Percentiles rank a stretch among this genome's conserved stretches.
Evolutionary conservation across 2,888 invertebrate genomes (phyloP).

Genomic region (Pristionchus fissidentatus): DNA sequence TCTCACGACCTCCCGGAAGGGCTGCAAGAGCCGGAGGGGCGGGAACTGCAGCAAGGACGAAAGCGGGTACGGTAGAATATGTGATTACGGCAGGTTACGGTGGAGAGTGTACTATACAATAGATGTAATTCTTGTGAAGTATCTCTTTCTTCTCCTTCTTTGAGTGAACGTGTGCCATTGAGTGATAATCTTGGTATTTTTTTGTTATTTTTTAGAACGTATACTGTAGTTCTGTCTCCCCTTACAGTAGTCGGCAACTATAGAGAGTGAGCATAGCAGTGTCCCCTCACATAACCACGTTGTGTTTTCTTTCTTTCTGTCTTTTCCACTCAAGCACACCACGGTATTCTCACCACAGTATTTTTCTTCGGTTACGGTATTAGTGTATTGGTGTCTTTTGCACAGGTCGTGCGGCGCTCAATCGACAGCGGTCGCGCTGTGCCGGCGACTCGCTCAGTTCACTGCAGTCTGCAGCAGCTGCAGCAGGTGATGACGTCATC

Average conservation of each 20-base stretch:
- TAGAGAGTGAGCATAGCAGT: too few relatives aligned
- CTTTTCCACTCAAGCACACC: too few relatives aligned
- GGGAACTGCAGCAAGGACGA: constrained; percentile 47
- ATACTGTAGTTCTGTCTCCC: too few relatives aligned
- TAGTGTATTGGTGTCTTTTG: neutral
- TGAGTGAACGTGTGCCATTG: too few relatives aligned
- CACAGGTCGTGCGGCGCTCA: constrained; percentile 52
- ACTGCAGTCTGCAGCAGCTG: constrained; percentile 15
- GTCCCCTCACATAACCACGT: too few relatives aligned
- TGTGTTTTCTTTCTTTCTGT: too few relatives aligned
- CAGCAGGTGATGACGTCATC: neutral
- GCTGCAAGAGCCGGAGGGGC: constrained; percentile 52
- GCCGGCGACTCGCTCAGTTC: constrained; percentile 39
- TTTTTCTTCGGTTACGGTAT: constrained; percentile 22
- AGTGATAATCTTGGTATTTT: too few relatives aligned
- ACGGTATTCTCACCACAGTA: too few relatives aligned
- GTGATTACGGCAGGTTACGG: neutral
- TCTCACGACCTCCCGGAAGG: constrained; percentile 56
- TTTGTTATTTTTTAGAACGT: too few relatives aligned
- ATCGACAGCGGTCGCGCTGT: constrained; percentile 56
- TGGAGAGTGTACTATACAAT: neutral
- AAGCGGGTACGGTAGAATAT: constrained; percentile 49
- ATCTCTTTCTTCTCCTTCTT: too few relatives aligned
- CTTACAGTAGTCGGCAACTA: too few relatives aligned
- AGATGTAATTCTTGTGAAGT: too few relatives aligned